Evolutionary conservation across 2,797 vertebrate species (phyloP).

Genomic region (Xyrichtys novacula): DNA sequence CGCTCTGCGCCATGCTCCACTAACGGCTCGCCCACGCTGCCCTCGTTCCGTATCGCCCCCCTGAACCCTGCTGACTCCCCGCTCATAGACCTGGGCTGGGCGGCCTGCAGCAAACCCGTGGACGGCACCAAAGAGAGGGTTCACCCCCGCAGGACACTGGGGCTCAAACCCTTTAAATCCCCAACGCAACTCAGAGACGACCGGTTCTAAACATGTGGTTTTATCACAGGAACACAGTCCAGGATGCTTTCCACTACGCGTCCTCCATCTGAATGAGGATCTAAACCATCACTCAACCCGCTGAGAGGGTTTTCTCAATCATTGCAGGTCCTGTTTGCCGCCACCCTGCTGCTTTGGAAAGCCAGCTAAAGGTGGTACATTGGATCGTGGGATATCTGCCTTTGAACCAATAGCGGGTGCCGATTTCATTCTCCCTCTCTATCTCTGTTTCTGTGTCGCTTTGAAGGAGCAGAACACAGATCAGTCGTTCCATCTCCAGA

Average conservation of each 20-base stretch:
- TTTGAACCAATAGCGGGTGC: constrained; percentile 65
- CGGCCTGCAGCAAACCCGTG: constrained; percentile 66
- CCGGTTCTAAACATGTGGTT: constrained; percentile 72
- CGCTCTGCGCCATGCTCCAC: constrained; percentile 85
- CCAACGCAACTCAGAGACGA: constrained; percentile 81
- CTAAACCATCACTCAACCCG: constrained; percentile 19
- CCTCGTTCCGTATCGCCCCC: constrained; percentile 75
- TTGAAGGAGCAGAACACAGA: constrained; percentile 69
- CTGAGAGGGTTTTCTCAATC: constrained; percentile 26
- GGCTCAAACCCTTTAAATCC: constrained; percentile 86
- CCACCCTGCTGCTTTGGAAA: constrained; percentile 57
- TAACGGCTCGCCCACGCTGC: constrained; percentile 85
- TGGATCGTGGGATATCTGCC: constrained; percentile 59
- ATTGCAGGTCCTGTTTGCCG: constrained; percentile 45
- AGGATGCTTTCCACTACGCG: constrained; percentile 38
- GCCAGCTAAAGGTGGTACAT: constrained; percentile 52
- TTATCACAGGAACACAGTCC: constrained; percentile 30
- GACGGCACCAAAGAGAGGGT: constrained; percentile 83
- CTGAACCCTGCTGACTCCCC: constrained; percentile 79
- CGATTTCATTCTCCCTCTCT: constrained; percentile 51
- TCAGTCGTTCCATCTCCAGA: constrained; percentile 68
- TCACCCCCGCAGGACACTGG: constrained; percentile 77
- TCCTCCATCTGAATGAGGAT: constrained; percentile 28
- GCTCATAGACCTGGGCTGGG: constrained; percentile 83
- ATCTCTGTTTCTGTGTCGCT: constrained; percentile 42